Conservation (phyloP, 2,797 vertebrate genomes). For the Cyclopterus lumpus region DNA sequence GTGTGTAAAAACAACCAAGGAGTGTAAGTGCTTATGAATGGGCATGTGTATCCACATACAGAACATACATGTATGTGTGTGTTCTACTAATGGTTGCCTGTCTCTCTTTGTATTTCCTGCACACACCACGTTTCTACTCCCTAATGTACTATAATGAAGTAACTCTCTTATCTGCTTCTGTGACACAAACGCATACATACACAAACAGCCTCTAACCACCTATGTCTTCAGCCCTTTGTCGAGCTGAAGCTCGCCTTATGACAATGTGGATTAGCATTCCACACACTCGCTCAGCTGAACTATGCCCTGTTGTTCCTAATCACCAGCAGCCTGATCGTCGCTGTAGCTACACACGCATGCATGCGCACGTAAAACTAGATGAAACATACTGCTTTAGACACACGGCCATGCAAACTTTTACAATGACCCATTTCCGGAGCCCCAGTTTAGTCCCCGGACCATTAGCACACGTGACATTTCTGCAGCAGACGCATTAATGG, state of each 20-base stretch:
- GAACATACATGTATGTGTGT: conserved; percentile 12
- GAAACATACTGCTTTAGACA: conserved; percentile 49
- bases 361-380: conserved; percentile 12
- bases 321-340: conserved; percentile 72
- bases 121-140: too few relatives aligned
- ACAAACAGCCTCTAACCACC: conserved; percentile 32
- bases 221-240: conserved; percentile 57
- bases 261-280: conserved; percentile 82
- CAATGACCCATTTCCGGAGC: conserved; percentile 71
- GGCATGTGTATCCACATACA: conserved; percentile 4
- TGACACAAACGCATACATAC: conserved; percentile 27
- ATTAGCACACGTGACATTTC: conserved; percentile 64
- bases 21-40: neutral
- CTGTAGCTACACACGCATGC: conserved; percentile 20
- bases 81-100: conserved; percentile 56
- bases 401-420: conserved; percentile 65
- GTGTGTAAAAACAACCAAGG: neutral
- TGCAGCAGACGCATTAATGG: conserved; percentile 61
- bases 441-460: conserved; percentile 45
- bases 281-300: conserved; percentile 76
- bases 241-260: conserved; percentile 61
- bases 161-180: conserved; percentile 62
- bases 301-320: conserved; percentile 77
- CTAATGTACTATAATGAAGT: too few relatives aligned
- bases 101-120: conserved; percentile 57